These are phyloP conservation scores for Drosophila pegasa DNA, from an alignment of 2,888 invertebrate genomes.

Conservation along the genomic window DNA sequence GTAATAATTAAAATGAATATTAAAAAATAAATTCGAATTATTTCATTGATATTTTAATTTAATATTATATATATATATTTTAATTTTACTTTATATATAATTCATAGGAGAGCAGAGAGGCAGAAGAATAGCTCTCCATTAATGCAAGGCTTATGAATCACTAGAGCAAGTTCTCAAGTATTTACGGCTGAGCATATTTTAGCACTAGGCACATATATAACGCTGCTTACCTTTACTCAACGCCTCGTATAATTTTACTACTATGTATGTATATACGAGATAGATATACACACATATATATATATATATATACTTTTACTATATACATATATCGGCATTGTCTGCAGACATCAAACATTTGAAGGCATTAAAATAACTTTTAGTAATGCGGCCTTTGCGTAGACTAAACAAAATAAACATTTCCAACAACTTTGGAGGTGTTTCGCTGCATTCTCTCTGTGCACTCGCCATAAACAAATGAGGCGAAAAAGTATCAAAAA, in stretches of 20 bases:
- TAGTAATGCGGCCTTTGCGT: constrained; percentile 73
- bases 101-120: no score
- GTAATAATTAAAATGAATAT: no score
- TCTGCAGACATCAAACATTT: constrained; percentile 74
- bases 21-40: no score
- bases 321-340: constrained; percentile 14
- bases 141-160: not conserved
- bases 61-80: no score
- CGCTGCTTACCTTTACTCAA: constrained; percentile 66
- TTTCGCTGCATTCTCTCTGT: constrained; percentile 29
- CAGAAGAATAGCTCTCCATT: not conserved
- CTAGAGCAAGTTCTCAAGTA: not conserved
- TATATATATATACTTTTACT: not conserved
- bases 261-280: constrained; percentile 9
- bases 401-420: constrained; percentile 79
- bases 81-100: no score
- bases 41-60: no score
- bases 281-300: constrained; percentile 2
- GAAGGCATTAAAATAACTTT: constrained; percentile 74
- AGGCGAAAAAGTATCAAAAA: constrained; percentile 37
- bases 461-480: constrained; percentile 64
- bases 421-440: constrained; percentile 47
- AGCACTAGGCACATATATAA: constrained; percentile 3
- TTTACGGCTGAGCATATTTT: constrained; percentile 7
- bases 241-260: constrained; percentile 71